phyloP scores from a whole-genome alignment of 2,797 vertebrate genomes.

The Emys orbicularis region DNA sequence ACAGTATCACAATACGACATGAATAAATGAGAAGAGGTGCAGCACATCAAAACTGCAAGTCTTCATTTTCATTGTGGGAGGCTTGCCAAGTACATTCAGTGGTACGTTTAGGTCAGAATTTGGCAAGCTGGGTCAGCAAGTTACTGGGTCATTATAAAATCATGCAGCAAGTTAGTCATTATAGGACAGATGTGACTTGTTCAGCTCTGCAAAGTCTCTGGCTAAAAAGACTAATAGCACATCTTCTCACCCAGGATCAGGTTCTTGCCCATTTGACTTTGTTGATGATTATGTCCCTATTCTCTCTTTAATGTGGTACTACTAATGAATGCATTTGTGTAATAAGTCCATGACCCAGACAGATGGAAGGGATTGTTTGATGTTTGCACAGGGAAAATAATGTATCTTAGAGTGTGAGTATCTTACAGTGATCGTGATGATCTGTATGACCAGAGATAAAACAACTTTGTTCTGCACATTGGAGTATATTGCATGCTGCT shows the following conservation, averaged over 20 bases:
- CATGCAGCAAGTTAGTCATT: constrained; percentile 33
- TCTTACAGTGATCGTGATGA: not conserved
- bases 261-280: constrained; percentile 21
- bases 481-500: not conserved
- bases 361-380: not conserved
- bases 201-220: constrained; percentile 40
- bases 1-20: not conserved
- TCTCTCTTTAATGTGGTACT: not conserved
- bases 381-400: not conserved
- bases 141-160: constrained; percentile 61
- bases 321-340: not conserved
- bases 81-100: constrained; percentile 62
- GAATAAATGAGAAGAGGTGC: constrained; percentile 24
- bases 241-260: not conserved
- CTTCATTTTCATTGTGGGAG: constrained; percentile 45
- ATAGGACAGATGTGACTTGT: constrained; percentile 45
- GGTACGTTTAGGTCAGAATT: constrained; percentile 51
- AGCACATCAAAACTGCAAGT: constrained; percentile 46
- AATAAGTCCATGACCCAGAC: not conserved
- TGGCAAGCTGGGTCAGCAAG: constrained; percentile 67
- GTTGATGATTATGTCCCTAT: not conserved
- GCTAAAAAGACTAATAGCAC: constrained; percentile 36
- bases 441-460: not conserved
- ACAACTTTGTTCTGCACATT: not conserved
- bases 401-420: not conserved